Evolutionary conservation across 2,113 vertebrate species (phyloP), one percentile per base, ranked within the genome.

Genomic region (Mohoua ochrocephala): DNA sequence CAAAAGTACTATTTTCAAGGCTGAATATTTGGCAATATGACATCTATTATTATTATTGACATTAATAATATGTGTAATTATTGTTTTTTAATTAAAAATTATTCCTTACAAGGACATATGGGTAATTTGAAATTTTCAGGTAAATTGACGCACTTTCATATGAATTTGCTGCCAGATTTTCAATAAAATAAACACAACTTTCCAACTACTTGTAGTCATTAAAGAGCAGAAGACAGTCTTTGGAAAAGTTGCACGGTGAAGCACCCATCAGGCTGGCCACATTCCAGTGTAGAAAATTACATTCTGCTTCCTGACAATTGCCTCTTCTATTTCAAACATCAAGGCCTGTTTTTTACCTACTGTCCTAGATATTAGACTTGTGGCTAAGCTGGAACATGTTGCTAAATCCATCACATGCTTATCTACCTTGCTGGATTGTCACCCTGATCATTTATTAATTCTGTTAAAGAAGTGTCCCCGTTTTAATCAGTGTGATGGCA

Each of bases 341-440:
- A 57, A 47, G 37, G 68, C 10, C 28, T 77, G 50, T 6, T 90
- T 93, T 83, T 89, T 50, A 44, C 45, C 41, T 37, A 2, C 73
- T 84, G 39, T 91, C 68, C 88, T 71, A 81, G 76, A 77, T 91
- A 93, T 77, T 81, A 84, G 47, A 35, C 50, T 33, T 47, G 30
- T 87, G 68, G 24, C 45, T 81, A 59, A 92, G 68, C 44, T 91
- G 60, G 39, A 80, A 22, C 7, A 0, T 50, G n/a, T 37, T 75
- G 47, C 50, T 88, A 76, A 89, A 96, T 96, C 87, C 70, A 79
- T 91, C 89, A 93, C 41, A 28, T 52, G 77, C 77, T 85, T 94
- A 92, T 94, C 92, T 95, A 35, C 71, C 30, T 83, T 84, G 71
- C 45, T 88, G 82, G 76, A 69, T 63, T 93, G 61, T 79, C 84